Conservation (phyloP, 92 coral and sea anemone genomes). For the Actinernus sp. region DNA sequence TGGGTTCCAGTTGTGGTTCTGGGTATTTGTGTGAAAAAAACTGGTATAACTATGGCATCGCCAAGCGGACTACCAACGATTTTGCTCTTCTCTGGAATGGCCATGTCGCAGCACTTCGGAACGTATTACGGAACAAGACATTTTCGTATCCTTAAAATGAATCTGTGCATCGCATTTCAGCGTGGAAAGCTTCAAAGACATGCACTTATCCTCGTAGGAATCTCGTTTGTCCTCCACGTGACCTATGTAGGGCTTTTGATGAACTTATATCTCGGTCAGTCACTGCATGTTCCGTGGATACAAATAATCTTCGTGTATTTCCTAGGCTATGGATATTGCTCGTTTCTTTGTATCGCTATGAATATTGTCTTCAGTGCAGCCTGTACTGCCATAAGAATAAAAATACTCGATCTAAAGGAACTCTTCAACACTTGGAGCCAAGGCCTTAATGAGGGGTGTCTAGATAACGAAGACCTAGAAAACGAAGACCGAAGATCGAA, state of each 20-base stretch:
- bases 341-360: constrained; percentile 21
- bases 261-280: constrained; percentile 40
- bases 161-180: constrained; percentile 25
- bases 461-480: too few species aligned
- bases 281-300: constrained; percentile 33
- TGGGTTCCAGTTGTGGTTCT: constrained; percentile 22
- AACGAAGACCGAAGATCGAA: too few species aligned
- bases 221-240: constrained; percentile 13
- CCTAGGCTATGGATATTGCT: constrained; percentile 29
- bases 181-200: constrained; percentile 26
- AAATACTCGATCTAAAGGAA: constrained; percentile 27
- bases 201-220: constrained; percentile 4
- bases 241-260: constrained; percentile 24
- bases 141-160: constrained; percentile 7
- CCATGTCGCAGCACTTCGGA: constrained; percentile 45
- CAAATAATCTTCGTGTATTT: constrained; percentile 35
- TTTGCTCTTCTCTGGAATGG: constrained; percentile 40
- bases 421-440: constrained; percentile 20
- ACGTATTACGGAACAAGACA: constrained; percentile 32
- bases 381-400: constrained; percentile 24
- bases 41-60: constrained; percentile 33
- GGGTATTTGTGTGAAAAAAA: constrained; percentile 28
- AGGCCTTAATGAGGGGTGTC: too few species aligned
- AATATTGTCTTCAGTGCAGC: constrained; percentile 28
- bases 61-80: constrained; percentile 50